These are phyloP conservation scores for Marronus borbonicus DNA, from an alignment of 2,888 invertebrate species.

Conservation along the genomic window DNA sequence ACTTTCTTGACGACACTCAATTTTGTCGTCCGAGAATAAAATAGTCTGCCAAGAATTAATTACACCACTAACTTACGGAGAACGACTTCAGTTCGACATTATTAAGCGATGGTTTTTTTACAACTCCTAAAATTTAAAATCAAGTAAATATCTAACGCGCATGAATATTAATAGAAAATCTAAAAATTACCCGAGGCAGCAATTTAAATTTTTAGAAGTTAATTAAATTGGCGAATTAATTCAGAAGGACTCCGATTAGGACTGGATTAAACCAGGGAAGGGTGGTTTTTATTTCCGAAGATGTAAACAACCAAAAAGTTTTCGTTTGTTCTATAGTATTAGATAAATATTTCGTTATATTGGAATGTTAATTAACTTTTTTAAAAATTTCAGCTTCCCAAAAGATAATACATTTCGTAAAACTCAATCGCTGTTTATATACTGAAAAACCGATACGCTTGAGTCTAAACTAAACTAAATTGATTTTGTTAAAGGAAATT, in stretches of 20 bases:
- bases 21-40: background rate
- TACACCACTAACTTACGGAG: conserved; percentile 9
- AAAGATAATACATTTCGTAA: background rate
- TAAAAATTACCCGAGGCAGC: conserved; percentile 11
- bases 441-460: too few relatives aligned
- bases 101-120: conserved; percentile 6
- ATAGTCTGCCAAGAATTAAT: conserved; percentile 8
- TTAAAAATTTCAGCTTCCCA: background rate
- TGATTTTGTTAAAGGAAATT: too few relatives aligned
- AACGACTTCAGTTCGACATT: conserved; percentile 15
- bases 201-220: conserved; percentile 41
- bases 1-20: background rate
- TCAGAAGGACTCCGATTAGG: conserved; percentile 19
- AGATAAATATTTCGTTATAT: conserved; percentile 1
- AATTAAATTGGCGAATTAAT: conserved; percentile 39
- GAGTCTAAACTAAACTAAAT: too few relatives aligned
- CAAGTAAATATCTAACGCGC: conserved; percentile 25
- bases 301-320: background rate
- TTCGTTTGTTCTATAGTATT: conserved; percentile 9
- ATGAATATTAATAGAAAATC: conserved; percentile 31
- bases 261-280: background rate
- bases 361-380: conserved; percentile 2
- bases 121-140: conserved; percentile 32
- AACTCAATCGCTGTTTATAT: too few relatives aligned
- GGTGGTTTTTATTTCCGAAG: conserved; percentile 5